These are phyloP conservation scores for Ferrisia virgata DNA, from an alignment of 2,888 invertebrate species.

Conservation along the genomic window DNA sequence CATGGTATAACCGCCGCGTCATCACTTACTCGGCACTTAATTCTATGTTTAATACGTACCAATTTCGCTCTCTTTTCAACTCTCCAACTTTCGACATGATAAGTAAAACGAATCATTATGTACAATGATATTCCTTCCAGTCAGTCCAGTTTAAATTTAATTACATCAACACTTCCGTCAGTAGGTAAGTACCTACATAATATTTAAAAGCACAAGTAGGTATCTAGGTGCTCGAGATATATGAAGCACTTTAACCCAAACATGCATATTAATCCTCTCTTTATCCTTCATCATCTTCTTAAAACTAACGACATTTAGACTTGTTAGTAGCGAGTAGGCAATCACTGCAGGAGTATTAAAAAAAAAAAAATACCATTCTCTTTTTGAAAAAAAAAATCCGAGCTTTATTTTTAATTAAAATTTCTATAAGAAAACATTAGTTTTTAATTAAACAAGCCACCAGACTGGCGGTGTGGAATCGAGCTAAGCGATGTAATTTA, in stretches of 20 bases:
- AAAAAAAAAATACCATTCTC: background rate
- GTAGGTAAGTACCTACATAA: background rate
- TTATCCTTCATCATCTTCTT: background rate
- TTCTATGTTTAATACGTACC: background rate
- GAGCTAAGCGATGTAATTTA: background rate
- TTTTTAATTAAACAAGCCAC: constrained; percentile 1
- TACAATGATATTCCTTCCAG: background rate
- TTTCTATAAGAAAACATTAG: constrained; percentile 1
- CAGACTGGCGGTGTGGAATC: background rate
- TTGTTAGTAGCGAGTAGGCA: background rate
- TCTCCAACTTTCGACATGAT: background rate
- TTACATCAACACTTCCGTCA: background rate
- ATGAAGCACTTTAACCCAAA: background rate
- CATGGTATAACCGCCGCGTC: background rate
- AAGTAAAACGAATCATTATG: background rate
- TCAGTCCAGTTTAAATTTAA: background rate
- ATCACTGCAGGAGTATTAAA: background rate
- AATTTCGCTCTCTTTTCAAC: background rate
- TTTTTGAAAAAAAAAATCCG: background rate
- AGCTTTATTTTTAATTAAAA: constrained; percentile 14
- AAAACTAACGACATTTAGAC: background rate
- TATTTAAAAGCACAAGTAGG: background rate
- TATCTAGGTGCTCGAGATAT: background rate
- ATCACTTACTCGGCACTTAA: background rate
- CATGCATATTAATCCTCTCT: background rate